Percentiles rank a stretch among this genome's conserved stretches.
Evolutionary conservation across 2,113 vertebrate species (phyloP).

Genomic region (Heloderma charlesbogerti): DNA sequence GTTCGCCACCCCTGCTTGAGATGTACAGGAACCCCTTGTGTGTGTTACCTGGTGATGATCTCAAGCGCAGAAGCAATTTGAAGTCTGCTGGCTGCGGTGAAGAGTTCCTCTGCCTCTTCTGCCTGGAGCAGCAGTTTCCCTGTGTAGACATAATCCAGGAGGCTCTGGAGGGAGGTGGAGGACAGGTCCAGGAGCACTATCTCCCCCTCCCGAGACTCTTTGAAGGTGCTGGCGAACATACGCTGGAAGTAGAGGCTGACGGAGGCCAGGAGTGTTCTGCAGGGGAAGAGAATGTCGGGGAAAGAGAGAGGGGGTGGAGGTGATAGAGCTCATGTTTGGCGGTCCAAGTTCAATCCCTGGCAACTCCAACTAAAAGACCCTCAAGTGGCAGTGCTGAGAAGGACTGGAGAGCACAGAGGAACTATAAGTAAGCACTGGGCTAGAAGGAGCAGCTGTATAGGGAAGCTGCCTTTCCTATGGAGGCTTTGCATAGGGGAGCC

Average conservation of each 20-base stretch:
- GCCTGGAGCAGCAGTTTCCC: conserved; percentile 80
- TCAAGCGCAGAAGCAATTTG: conserved; percentile 84
- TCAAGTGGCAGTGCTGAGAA: background rate
- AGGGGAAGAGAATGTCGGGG: background rate
- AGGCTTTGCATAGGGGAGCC: no score
- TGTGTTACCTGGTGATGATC: conserved; percentile 79
- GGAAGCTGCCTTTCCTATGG: no score
- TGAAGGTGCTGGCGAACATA: conserved; percentile 85
- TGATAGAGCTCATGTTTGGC: background rate
- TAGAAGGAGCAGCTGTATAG: background rate
- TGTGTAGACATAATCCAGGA: conserved; percentile 84
- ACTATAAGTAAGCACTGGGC: background rate
- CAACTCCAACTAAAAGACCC: background rate
- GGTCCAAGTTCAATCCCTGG: background rate
- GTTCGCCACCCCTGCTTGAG: background rate
- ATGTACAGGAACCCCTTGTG: background rate
- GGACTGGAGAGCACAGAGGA: background rate
- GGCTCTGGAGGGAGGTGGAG: conserved; percentile 80
- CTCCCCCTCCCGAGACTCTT: conserved; percentile 83
- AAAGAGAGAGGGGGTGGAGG: background rate
- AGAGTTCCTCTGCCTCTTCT: conserved; percentile 82
- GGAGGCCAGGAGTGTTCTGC: conserved; percentile 81
- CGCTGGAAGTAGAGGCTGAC: conserved; percentile 84
- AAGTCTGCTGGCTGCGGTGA: conserved; percentile 82
- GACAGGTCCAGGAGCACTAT: conserved; percentile 84